Conservation (phyloP, 2,888 invertebrate genomes). For the Coremacera marginata region DNA sequence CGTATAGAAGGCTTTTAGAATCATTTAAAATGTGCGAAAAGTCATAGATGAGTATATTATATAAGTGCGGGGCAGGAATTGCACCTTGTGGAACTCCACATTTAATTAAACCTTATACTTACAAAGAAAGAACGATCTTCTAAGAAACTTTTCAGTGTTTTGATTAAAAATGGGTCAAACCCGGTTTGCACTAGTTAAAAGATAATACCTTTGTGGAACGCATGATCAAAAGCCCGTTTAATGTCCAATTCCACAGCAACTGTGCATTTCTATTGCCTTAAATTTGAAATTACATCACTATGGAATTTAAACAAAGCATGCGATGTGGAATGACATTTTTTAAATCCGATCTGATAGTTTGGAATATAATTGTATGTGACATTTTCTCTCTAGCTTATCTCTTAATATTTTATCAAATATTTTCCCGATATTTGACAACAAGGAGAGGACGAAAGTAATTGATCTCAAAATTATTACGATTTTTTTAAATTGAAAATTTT, state of each 20-base stretch:
- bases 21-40: constrained; percentile 1
- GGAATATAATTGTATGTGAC: constrained; percentile 28
- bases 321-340: constrained; percentile 17
- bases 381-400: constrained; percentile 21
- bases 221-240: constrained; percentile 35
- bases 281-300: constrained; percentile 33
- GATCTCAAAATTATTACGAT: background rate
- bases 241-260: constrained; percentile 36
- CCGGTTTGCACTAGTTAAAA: constrained; percentile 19
- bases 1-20: constrained; percentile 13
- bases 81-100: constrained; percentile 39
- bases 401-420: constrained; percentile 25
- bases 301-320: constrained; percentile 41
- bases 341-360: constrained; percentile 38
- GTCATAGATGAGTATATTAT: background rate
- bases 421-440: constrained; percentile 9
- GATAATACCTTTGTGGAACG: constrained; percentile 30
- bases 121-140: constrained; percentile 17
- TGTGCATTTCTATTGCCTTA: constrained; percentile 31
- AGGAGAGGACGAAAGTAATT: constrained; percentile 29
- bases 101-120: background rate
- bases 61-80: constrained; percentile 20
- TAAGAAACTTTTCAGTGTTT: constrained; percentile 33
- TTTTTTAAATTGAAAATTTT: background rate
- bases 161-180: constrained; percentile 4